Conservation (phyloP, 2,888 invertebrate genomes). For the Polymixis flavicincta region DNA sequence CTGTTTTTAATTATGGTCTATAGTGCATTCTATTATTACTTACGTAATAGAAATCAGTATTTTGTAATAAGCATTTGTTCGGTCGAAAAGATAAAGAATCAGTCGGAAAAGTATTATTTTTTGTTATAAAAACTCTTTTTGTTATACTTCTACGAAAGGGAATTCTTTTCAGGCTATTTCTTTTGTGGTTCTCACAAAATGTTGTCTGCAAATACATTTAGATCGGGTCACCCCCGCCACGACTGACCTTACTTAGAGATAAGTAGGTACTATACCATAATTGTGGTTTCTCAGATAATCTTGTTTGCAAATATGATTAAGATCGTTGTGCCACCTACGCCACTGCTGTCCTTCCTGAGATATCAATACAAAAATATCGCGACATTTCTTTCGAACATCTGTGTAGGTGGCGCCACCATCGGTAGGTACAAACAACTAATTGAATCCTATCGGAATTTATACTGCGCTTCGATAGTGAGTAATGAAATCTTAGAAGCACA, state of each 20-base stretch:
- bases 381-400: slow-evolving; percentile 1
- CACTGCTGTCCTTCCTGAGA: background rate
- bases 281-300: background rate
- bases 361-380: background rate
- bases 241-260: background rate
- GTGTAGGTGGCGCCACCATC: background rate
- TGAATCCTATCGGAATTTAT: slow-evolving; percentile 63
- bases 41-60: background rate
- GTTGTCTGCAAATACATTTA: background rate
- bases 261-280: background rate
- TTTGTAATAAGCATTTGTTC: background rate
- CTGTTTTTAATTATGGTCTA: slow-evolving; percentile 1
- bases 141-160: background rate
- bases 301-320: background rate
- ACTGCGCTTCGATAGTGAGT: slow-evolving; percentile 59
- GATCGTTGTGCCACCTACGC: background rate
- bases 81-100: background rate
- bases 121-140: background rate
- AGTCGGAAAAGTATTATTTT: background rate
- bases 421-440: slow-evolving; percentile 37
- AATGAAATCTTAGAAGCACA: slow-evolving; percentile 63
- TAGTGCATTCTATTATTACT: background rate
- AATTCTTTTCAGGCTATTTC: background rate
- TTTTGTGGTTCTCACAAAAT: background rate
- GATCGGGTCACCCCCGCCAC: background rate